Evolutionary conservation across 2,113 vertebrate genomes (phyloP).

Genomic region (Xiphias gladius): DNA sequence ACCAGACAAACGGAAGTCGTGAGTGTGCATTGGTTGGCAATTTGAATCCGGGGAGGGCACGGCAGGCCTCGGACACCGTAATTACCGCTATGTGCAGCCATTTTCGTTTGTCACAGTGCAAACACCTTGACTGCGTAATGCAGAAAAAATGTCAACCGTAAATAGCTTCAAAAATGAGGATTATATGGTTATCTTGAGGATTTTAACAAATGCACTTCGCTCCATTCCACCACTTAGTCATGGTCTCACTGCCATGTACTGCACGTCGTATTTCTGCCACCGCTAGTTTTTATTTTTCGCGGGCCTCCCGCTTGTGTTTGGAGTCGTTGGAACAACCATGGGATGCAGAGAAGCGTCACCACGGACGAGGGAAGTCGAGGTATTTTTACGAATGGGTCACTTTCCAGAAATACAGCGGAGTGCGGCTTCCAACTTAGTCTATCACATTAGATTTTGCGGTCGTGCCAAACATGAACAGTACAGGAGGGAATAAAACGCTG

Average conservation of each 20-base stretch:
- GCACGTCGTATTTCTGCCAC: background rate
- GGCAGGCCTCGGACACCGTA: too few species aligned
- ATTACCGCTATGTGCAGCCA: too few species aligned
- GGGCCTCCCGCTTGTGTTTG: constrained; percentile 1
- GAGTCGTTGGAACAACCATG: background rate
- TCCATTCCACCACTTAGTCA: too few species aligned
- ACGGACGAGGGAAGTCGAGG: constrained; percentile 21
- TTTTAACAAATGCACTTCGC: background rate
- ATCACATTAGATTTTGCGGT: constrained; percentile 14
- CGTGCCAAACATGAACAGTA: constrained; percentile 25
- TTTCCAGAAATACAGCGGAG: constrained; percentile 24
- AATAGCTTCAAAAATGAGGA: background rate
- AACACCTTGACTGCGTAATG: too few species aligned
- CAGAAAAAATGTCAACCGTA: background rate
- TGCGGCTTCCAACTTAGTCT: constrained; percentile 29
- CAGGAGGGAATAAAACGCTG: background rate
- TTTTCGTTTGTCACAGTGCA: too few species aligned
- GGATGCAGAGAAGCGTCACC: constrained; percentile 14
- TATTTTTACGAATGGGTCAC: constrained; percentile 25
- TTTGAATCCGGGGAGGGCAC: too few species aligned
- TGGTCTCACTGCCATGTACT: background rate
- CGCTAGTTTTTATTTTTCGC: background rate
- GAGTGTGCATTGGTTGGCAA: too few species aligned
- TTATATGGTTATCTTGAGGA: background rate
- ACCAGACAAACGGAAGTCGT: too few species aligned